Percentiles rank a stretch among this genome's conserved stretches.
These are phyloP conservation scores for Lymantria dispar DNA, from an alignment of 2,888 invertebrate species.

Conservation along the genomic window DNA sequence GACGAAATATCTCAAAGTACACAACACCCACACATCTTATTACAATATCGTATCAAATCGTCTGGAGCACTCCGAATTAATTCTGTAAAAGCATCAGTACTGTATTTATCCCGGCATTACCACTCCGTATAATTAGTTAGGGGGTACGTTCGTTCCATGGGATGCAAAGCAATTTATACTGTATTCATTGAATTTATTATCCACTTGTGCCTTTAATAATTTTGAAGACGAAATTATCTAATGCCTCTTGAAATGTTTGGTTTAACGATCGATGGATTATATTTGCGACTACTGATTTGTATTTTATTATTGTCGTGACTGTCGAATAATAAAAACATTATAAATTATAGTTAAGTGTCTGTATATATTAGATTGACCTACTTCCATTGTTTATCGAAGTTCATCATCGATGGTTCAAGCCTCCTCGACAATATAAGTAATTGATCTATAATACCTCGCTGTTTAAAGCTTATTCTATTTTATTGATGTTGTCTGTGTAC, in stretches of 20 bases:
- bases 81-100: slow-evolving; percentile 28
- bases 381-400: background rate
- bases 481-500: no score
- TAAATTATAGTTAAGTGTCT: background rate
- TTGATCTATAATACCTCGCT: no score
- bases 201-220: slow-evolving; percentile 29
- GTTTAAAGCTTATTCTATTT: no score
- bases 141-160: slow-evolving; percentile 11
- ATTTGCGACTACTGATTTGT: slow-evolving; percentile 7
- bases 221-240: slow-evolving; percentile 27
- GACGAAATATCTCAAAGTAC: background rate
- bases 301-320: background rate
- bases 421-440: no score
- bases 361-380: background rate
- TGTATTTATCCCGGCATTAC: slow-evolving; percentile 26
- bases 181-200: slow-evolving; percentile 34
- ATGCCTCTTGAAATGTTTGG: slow-evolving; percentile 17
- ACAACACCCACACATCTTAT: slow-evolving; percentile 6
- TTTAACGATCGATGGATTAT: slow-evolving; percentile 18
- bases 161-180: slow-evolving; percentile 22
- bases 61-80: slow-evolving; percentile 19
- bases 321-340: background rate
- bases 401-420: background rate
- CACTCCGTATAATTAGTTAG: slow-evolving; percentile 35
- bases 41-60: slow-evolving; percentile 15